phyloP scores from a whole-genome alignment of 2,797 vertebrate species.

The Dipus sagitta region DNA sequence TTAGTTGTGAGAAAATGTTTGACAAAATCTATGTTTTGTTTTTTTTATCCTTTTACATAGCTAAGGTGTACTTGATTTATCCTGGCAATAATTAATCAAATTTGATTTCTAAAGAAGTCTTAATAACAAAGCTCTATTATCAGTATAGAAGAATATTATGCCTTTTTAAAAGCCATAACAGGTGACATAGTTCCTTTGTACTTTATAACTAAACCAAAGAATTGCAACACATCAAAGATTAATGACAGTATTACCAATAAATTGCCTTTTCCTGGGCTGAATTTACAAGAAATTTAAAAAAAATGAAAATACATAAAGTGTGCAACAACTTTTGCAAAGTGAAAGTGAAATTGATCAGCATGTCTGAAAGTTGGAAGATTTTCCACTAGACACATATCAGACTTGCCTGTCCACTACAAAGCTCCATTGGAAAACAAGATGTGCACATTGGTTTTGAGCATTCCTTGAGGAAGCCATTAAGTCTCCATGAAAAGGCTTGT shows the following conservation, averaged over 20 bases:
- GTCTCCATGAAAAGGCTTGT: neutral
- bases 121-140: neutral
- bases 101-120: neutral
- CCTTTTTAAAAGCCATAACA: neutral
- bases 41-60: neutral
- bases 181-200: neutral
- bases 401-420: neutral
- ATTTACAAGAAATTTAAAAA: neutral
- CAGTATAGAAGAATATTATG: neutral
- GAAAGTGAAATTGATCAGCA: neutral
- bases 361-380: neutral
- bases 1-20: neutral
- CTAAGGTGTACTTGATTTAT: neutral
- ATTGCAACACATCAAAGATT: neutral
- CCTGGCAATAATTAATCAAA: constrained; percentile 19
- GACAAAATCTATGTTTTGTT: neutral
- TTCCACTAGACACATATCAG: neutral
- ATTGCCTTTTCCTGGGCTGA: neutral
- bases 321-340: neutral
- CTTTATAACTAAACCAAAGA: neutral
- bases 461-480: neutral
- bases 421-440: too few species aligned
- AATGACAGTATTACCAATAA: neutral
- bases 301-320: neutral
- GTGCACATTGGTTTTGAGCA: neutral